phyloP scores from a whole-genome alignment of 2,797 vertebrate species.

The Euthynnus affinis region DNA sequence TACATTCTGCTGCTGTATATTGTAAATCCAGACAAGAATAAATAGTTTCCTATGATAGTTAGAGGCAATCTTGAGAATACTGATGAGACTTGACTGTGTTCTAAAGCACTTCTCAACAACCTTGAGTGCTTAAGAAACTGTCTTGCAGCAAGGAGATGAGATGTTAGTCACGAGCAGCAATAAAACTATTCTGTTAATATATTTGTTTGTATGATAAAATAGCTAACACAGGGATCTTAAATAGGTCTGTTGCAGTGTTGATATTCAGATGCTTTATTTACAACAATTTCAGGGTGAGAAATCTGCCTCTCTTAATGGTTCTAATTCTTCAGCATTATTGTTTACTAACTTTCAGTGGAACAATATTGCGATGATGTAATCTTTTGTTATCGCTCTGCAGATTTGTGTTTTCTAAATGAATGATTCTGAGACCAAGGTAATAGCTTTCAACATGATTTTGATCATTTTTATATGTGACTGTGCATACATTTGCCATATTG shows the following conservation, averaged over 20 bases:
- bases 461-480: neutral
- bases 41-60: conserved; percentile 34
- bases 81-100: conserved; percentile 42
- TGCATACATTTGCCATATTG: no score
- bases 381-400: conserved; percentile 11
- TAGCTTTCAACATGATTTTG: neutral
- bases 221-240: conserved; percentile 50
- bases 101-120: conserved; percentile 42
- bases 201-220: conserved; percentile 62
- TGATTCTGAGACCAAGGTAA: neutral
- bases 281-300: conserved; percentile 26
- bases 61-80: conserved; percentile 42
- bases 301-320: conserved; percentile 26
- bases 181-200: conserved; percentile 59
- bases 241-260: conserved; percentile 30
- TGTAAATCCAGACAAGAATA: conserved; percentile 24
- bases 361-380: conserved; percentile 8
- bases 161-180: conserved; percentile 43
- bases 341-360: conserved; percentile 22
- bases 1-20: conserved; percentile 17
- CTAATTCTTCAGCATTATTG: conserved; percentile 39
- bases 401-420: neutral
- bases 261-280: conserved; percentile 41
- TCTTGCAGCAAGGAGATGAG: conserved; percentile 38
- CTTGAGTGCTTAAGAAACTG: conserved; percentile 54